Conservation (phyloP, 2,797 vertebrate species). For the Acanthopagrus latus region DNA sequence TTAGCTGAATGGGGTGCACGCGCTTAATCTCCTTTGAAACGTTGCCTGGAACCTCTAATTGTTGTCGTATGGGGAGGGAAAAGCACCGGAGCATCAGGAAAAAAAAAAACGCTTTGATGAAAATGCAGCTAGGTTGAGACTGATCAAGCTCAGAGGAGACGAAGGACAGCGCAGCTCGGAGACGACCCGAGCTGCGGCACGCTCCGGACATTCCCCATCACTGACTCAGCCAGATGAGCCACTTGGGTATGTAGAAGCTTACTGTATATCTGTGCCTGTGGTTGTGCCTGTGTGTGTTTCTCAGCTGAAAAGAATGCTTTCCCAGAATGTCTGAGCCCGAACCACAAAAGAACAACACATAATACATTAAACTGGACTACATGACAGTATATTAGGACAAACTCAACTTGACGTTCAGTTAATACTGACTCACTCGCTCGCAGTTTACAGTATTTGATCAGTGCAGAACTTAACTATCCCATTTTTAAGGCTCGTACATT, state of each 20-base stretch:
- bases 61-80: constrained; percentile 70
- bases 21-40: constrained; percentile 72
- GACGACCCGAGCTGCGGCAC: constrained; percentile 52
- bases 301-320: constrained; percentile 62
- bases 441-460: constrained; percentile 15
- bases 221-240: constrained; percentile 57
- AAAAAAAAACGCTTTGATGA: constrained; percentile 71
- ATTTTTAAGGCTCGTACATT: too few relatives aligned
- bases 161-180: constrained; percentile 47
- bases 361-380: constrained; percentile 48
- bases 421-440: constrained; percentile 20
- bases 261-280: constrained; percentile 44
- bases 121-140: constrained; percentile 31
- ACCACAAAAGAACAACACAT: constrained; percentile 60
- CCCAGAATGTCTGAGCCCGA: constrained; percentile 52
- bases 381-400: constrained; percentile 38
- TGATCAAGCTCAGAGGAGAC: constrained; percentile 50
- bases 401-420: constrained; percentile 39
- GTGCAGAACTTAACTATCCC: neutral
- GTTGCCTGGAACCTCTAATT: constrained; percentile 74
- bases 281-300: constrained; percentile 40
- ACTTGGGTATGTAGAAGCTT: constrained; percentile 41
- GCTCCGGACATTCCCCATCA: constrained; percentile 63
- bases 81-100: constrained; percentile 63
- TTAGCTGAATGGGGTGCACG: constrained; percentile 48